Evolutionary conservation across 2,888 invertebrate species (phyloP).

Genomic region (Pseudanteris insignis): DNA sequence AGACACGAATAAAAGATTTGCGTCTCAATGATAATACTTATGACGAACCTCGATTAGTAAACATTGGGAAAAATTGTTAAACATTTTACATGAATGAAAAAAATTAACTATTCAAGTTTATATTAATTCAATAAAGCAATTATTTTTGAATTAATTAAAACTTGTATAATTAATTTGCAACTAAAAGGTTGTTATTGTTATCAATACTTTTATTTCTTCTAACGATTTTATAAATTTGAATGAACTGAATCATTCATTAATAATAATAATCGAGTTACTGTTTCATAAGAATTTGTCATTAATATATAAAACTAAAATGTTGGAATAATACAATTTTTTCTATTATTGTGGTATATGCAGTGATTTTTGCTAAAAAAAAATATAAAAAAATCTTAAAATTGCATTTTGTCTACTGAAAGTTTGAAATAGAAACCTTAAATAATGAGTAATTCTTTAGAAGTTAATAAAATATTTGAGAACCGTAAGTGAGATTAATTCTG

Average conservation of each 20-base stretch:
- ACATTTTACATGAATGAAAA: too few species aligned
- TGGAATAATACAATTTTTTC: slow-evolving; percentile 27
- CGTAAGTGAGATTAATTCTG: slow-evolving; percentile 15
- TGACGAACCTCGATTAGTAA: slow-evolving; percentile 6
- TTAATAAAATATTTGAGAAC: slow-evolving; percentile 16
- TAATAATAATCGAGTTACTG: slow-evolving; percentile 1
- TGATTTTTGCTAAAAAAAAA: slow-evolving; percentile 6
- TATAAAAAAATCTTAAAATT: slow-evolving; percentile 9
- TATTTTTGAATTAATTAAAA: too few species aligned
- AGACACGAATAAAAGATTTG: slow-evolving; percentile 71
- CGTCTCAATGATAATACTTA: slow-evolving; percentile 21
- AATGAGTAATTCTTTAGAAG: slow-evolving; percentile 9
- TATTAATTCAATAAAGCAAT: too few species aligned
- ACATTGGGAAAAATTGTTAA: too few species aligned
- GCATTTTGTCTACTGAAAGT: slow-evolving; percentile 6
- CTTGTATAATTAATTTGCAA: too few species aligned
- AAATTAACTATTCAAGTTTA: too few species aligned
- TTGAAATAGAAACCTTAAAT: neutral
- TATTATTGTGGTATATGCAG: slow-evolving; percentile 17
- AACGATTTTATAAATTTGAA: too few species aligned
- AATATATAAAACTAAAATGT: slow-evolving; percentile 16
- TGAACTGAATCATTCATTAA: too few species aligned
- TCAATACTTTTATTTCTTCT: too few species aligned
- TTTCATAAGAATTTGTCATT: slow-evolving; percentile 16
- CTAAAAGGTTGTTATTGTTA: too few species aligned